phyloP scores from a whole-genome alignment of 1,140 invertebrate species.

The Papilio xuthus region DNA sequence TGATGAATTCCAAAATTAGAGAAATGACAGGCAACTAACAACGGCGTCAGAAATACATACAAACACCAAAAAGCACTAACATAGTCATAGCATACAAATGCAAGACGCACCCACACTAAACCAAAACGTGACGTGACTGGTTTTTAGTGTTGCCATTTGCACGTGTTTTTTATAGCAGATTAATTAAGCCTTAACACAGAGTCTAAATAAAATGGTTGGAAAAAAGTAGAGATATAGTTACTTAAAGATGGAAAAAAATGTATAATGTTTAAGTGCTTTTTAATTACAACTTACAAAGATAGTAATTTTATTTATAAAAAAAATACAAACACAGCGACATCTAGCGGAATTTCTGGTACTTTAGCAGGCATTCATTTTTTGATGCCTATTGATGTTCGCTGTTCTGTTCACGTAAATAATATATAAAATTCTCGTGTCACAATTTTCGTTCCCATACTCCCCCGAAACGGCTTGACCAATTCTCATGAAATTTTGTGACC shows the following conservation, averaged over 20 bases:
- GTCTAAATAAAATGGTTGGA: background rate
- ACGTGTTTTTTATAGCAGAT: background rate
- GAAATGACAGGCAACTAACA: constrained; percentile 71
- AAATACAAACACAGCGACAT: background rate
- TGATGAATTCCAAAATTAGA: constrained; percentile 78
- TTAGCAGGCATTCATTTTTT: background rate
- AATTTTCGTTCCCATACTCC: too few species aligned
- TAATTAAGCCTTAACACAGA: constrained; percentile 11
- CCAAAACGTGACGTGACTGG: constrained; percentile 66
- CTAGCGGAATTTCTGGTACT: background rate
- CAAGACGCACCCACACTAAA: constrained; percentile 68
- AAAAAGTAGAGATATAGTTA: background rate
- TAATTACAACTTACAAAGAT: background rate
- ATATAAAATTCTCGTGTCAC: too few species aligned
- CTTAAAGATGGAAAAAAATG: background rate
- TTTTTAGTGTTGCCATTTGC: constrained; percentile 55
- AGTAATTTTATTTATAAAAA: too few species aligned
- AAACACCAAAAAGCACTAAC: constrained; percentile 69
- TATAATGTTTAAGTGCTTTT: too few species aligned
- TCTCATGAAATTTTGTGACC: too few species aligned
- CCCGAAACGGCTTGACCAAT: too few species aligned
- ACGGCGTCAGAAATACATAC: constrained; percentile 78
- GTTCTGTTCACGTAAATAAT: too few species aligned
- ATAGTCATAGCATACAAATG: constrained; percentile 62
- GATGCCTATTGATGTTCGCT: background rate